These are phyloP conservation scores for Spea hammondii DNA, from an alignment of 2,797 vertebrate genomes.

Conservation along the genomic window DNA sequence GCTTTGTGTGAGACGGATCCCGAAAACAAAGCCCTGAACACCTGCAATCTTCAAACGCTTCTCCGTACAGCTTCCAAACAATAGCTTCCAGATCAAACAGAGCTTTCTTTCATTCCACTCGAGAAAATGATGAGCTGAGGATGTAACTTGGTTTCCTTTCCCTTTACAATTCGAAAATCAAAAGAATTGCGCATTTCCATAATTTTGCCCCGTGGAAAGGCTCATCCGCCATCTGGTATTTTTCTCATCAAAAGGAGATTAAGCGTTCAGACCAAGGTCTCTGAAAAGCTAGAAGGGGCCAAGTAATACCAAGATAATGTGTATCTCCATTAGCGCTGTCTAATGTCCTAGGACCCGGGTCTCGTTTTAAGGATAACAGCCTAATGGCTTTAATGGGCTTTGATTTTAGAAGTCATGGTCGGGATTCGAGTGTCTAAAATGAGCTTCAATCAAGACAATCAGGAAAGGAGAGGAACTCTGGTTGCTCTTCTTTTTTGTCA, in stretches of 20 bases:
- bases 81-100: constrained; percentile 2
- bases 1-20: not conserved
- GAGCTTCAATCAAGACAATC: not conserved
- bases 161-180: not conserved
- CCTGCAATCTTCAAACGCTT: constrained; percentile 1
- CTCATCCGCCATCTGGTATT: constrained; percentile 9
- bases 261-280: constrained; percentile 16
- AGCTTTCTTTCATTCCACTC: not conserved
- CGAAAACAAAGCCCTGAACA: not conserved
- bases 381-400: not conserved
- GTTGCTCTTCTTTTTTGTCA: no score
- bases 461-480: no score
- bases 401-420: not conserved
- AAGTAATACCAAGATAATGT: not conserved
- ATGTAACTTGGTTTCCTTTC: no score
- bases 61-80: not conserved
- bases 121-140: not conserved
- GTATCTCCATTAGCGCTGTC: not conserved
- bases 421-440: not conserved
- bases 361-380: not conserved
- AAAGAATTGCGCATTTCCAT: not conserved
- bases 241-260: constrained; percentile 21
- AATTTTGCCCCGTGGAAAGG: not conserved
- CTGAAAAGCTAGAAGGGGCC: not conserved
- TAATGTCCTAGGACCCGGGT: not conserved